phyloP scores from a whole-genome alignment of 2,113 vertebrate species.

The Mellivora capensis region DNA sequence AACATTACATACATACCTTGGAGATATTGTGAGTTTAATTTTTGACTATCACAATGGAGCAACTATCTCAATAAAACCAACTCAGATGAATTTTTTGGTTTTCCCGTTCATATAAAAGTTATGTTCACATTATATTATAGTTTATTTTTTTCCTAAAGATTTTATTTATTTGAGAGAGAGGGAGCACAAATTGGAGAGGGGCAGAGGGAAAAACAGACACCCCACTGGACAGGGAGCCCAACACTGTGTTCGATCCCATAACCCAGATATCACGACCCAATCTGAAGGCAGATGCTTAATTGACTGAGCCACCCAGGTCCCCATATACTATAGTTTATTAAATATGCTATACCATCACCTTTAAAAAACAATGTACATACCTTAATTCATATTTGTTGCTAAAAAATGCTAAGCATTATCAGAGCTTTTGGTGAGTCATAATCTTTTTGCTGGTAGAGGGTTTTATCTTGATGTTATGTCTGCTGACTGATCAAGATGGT shows the following conservation, averaged over 20 bases:
- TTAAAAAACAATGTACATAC: not conserved
- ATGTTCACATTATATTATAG: not conserved
- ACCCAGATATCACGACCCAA: not conserved
- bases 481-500: not conserved
- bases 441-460: not conserved
- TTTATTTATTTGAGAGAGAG: not conserved
- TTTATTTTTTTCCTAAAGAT: not conserved
- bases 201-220: not conserved
- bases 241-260: not conserved
- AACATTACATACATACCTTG: not conserved
- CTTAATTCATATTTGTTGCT: not conserved
- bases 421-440: not conserved
- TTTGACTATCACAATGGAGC: not conserved
- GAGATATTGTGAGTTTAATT: not conserved
- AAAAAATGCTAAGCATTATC: not conserved
- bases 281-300: not conserved
- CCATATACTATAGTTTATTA: not conserved
- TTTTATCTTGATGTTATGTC: not conserved
- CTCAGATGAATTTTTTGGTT: not conserved
- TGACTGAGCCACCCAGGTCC: not conserved
- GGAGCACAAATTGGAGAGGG: not conserved
- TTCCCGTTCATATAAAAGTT: not conserved
- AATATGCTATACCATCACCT: not conserved
- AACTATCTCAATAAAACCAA: not conserved
- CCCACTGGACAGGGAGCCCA: not conserved